Conservation (phyloP, 1,140 invertebrate genomes). For the Drosophila murphyi region DNA sequence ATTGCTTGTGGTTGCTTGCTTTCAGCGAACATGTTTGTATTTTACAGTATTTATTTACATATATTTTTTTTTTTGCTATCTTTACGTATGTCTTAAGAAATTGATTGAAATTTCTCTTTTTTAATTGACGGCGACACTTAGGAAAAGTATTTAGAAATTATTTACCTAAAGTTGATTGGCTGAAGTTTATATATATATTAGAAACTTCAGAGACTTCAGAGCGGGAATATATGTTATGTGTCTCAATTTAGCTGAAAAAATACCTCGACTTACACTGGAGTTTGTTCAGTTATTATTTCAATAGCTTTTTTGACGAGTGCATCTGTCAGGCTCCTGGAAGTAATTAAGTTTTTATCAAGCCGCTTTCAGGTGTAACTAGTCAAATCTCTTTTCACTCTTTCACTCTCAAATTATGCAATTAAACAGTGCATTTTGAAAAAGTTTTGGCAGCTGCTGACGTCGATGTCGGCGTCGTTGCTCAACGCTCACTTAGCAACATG, state of each 20-base stretch:
- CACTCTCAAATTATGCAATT: slow-evolving; percentile 78
- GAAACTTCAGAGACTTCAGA: too few relatives aligned
- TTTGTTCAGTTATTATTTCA: too few relatives aligned
- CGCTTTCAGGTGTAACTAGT: slow-evolving; percentile 44
- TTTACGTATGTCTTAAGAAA: not conserved
- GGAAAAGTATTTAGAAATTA: too few relatives aligned
- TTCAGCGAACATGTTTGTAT: too few relatives aligned
- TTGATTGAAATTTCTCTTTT: not conserved
- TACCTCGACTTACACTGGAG: too few relatives aligned
- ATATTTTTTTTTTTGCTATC: not conserved
- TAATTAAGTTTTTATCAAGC: slow-evolving; percentile 15
- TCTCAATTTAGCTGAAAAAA: too few relatives aligned
- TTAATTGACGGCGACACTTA: not conserved
- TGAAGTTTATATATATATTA: too few relatives aligned
- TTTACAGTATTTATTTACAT: not conserved
- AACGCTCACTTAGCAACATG: slow-evolving; percentile 78
- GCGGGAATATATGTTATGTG: too few relatives aligned
- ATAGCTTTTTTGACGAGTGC: too few relatives aligned
- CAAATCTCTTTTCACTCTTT: slow-evolving; percentile 60
- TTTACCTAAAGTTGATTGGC: too few relatives aligned
- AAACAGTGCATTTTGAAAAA: slow-evolving; percentile 75
- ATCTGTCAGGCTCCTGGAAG: too few relatives aligned
- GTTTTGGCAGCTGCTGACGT: slow-evolving; percentile 40
- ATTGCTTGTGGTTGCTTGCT: not conserved
- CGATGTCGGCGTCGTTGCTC: slow-evolving; percentile 44